A percentile compares a stretch with the other conserved stretches of the same genome.
These are phyloP conservation scores for Melanotaenia nigrans DNA, from an alignment of 2,797 vertebrate genomes.

Conservation along the genomic window DNA sequence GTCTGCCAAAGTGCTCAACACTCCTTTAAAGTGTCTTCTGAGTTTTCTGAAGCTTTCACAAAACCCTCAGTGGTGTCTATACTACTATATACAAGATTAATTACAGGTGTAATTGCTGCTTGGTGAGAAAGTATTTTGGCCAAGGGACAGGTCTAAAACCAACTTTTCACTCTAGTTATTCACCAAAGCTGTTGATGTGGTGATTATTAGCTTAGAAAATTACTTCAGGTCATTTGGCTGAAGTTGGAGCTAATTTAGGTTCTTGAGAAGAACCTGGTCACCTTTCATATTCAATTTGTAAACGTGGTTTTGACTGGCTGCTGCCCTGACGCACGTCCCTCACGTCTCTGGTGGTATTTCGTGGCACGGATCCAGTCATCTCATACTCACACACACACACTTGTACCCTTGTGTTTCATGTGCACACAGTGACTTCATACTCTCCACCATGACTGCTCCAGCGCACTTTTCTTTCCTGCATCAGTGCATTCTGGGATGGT, in stretches of 20 bases:
- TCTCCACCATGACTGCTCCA: slow-evolving; percentile 54
- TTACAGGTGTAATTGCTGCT: neutral
- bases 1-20: neutral
- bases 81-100: neutral
- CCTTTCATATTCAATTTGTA: slow-evolving; percentile 31
- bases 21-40: too few species aligned
- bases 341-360: slow-evolving; percentile 30
- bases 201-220: slow-evolving; percentile 17
- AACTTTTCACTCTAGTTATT: slow-evolving; percentile 27
- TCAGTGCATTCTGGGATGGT: slow-evolving; percentile 66
- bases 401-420: slow-evolving; percentile 21
- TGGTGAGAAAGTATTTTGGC: neutral
- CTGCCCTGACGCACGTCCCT: slow-evolving; percentile 19
- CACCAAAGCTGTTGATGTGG: slow-evolving; percentile 7
- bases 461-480: slow-evolving; percentile 44
- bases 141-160: neutral
- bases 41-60: neutral
- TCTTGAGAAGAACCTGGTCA: slow-evolving; percentile 31
- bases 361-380: slow-evolving; percentile 33
- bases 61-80: neutral
- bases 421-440: slow-evolving; percentile 26
- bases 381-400: neutral
- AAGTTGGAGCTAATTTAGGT: slow-evolving; percentile 33
- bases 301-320: slow-evolving; percentile 39
- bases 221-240: slow-evolving; percentile 22